phyloP scores from a whole-genome alignment of 2,888 invertebrate species.

The Eupithecia dodoneata region DNA sequence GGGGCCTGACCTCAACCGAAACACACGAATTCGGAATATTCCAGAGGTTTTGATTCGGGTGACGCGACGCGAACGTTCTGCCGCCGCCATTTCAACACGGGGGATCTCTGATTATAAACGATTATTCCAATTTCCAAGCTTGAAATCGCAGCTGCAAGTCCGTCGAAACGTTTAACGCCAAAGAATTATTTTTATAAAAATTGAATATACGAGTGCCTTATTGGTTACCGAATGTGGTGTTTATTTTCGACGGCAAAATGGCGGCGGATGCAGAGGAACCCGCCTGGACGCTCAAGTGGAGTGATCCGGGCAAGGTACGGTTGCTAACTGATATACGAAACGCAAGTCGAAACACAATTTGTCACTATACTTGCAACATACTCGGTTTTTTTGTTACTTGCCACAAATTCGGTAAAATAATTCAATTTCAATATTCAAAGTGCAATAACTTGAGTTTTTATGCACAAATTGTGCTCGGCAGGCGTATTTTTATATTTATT shows the following conservation, averaged over 20 bases:
- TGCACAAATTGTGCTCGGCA: conserved; percentile 73
- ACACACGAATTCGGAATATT: conserved; percentile 71
- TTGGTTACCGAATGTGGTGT: conserved; percentile 78
- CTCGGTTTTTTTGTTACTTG: conserved; percentile 16
- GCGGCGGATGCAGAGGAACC: conserved; percentile 79
- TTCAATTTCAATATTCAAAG: background rate
- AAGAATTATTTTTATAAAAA: conserved; percentile 77
- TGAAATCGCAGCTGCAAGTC: conserved; percentile 35
- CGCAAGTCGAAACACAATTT: conserved; percentile 72
- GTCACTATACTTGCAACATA: conserved; percentile 37
- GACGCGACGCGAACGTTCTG: conserved; percentile 54
- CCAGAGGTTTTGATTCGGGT: conserved; percentile 81
- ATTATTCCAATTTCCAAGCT: background rate
- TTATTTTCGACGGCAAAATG: conserved; percentile 69
- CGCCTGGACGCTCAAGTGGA: conserved; percentile 91
- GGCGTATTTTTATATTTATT: conserved; percentile 68
- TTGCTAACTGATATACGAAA: conserved; percentile 71
- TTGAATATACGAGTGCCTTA: conserved; percentile 84
- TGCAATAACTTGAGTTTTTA: background rate
- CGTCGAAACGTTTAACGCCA: conserved; percentile 67
- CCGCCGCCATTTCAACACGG: conserved; percentile 20
- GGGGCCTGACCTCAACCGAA: conserved; percentile 66
- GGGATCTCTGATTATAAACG: conserved; percentile 6
- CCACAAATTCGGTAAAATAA: background rate
- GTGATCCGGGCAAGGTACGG: conserved; percentile 92